Conservation (phyloP, 2,797 vertebrate genomes). For the Sebastes kiyomatsui region DNA sequence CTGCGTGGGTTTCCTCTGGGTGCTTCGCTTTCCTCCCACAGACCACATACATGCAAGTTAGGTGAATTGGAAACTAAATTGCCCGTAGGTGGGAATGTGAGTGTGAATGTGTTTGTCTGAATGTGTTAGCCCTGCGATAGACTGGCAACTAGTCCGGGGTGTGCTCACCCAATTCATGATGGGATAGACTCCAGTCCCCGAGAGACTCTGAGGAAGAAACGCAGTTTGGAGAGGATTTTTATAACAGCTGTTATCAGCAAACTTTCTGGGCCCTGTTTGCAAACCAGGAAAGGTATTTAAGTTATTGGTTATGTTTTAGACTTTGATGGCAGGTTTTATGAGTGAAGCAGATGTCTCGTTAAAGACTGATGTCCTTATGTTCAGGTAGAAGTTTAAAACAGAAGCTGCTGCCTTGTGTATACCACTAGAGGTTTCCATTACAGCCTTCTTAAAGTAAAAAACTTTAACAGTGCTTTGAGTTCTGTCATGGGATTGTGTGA, state of each 20-base stretch:
- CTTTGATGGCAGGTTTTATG: neutral
- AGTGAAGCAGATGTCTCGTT: neutral
- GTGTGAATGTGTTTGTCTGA: slow-evolving; percentile 20
- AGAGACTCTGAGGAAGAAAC: neutral
- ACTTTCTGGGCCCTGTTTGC: neutral
- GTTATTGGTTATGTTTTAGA: neutral
- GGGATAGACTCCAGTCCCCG: neutral
- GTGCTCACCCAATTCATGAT: neutral
- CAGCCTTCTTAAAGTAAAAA: neutral
- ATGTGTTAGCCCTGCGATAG: slow-evolving; percentile 8
- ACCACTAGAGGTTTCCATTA: neutral
- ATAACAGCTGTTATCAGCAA: neutral
- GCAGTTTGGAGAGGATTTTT: neutral
- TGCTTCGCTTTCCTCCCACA: slow-evolving; percentile 12
- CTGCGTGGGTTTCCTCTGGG: neutral
- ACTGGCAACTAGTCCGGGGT: neutral
- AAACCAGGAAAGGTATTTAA: neutral
- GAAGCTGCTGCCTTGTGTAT: neutral
- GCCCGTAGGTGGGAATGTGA: slow-evolving; percentile 7
- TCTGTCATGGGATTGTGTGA: neutral
- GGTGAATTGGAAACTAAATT: slow-evolving; percentile 20
- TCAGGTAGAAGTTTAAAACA: neutral
- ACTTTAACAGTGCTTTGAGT: neutral
- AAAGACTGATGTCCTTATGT: neutral
- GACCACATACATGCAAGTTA: slow-evolving; percentile 2